Conservation (phyloP, 2,113 vertebrate species). For the Hucho hucho region DNA sequence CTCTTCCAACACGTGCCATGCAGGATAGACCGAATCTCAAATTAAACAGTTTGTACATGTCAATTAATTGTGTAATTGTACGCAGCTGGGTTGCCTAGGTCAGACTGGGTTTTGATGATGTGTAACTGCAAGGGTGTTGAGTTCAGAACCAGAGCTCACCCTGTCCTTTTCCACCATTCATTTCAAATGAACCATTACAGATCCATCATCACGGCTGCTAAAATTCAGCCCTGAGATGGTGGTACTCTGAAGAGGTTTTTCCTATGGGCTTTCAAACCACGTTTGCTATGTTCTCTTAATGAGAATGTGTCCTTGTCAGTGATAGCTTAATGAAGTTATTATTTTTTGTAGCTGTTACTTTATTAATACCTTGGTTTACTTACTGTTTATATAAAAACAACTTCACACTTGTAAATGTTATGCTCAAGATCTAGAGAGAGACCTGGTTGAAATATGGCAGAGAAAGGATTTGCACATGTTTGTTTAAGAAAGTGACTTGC, state of each 20-base stretch:
- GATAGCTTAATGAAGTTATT: conserved; percentile 13
- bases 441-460: conserved; percentile 32
- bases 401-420: conserved; percentile 20
- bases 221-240: not conserved
- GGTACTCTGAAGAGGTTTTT: not conserved
- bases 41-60: conserved; percentile 46
- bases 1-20: conserved; percentile 37
- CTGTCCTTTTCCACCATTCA: conserved; percentile 32
- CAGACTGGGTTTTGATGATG: conserved; percentile 41
- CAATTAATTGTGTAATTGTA: conserved; percentile 63
- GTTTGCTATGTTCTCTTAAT: conserved; percentile 9
- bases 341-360: too few species aligned
- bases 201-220: conserved; percentile 27
- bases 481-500: conserved; percentile 57
- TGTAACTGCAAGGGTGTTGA: conserved; percentile 12
- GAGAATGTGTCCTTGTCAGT: conserved; percentile 10
- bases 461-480: conserved; percentile 38
- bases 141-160: conserved; percentile 25
- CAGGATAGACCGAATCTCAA: conserved; percentile 46
- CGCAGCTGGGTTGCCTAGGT: conserved; percentile 62
- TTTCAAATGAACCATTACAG: conserved; percentile 24
- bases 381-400: not conserved
- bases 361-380: too few species aligned
- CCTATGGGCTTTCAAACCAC: not conserved
- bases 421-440: conserved; percentile 11